These are phyloP conservation scores for Molossus molossus DNA, from an alignment of 2,797 vertebrate species.

Conservation along the genomic window DNA sequence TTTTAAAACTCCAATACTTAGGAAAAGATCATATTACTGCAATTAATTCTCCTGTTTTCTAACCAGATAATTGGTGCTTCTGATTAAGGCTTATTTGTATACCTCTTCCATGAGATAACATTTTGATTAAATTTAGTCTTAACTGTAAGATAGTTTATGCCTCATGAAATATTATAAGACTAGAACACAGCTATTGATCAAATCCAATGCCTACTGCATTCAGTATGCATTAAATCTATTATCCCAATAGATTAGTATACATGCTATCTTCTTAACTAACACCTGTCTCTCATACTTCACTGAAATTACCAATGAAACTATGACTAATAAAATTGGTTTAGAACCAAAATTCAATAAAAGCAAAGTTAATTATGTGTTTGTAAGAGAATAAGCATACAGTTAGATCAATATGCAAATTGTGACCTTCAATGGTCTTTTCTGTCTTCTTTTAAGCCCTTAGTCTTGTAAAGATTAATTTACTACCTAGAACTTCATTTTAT, in stretches of 20 bases:
- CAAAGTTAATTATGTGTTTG: constrained; percentile 93
- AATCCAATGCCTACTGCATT: constrained; percentile 61
- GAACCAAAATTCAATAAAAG: constrained; percentile 92
- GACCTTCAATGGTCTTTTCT: constrained; percentile 93
- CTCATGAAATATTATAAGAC: constrained; percentile 60
- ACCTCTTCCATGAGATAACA: neutral
- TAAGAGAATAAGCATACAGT: constrained; percentile 91
- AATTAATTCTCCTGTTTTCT: constrained; percentile 60
- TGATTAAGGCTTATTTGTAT: constrained; percentile 43
- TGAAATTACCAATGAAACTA: constrained; percentile 88
- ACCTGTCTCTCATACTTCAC: constrained; percentile 86
- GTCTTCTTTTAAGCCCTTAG: constrained; percentile 91
- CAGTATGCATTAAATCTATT: constrained; percentile 72
- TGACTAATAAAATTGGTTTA: constrained; percentile 91
- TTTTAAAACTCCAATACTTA: constrained; percentile 22
- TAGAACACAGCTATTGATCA: constrained; percentile 61
- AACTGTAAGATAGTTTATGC: constrained; percentile 60
- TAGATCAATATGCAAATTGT: constrained; percentile 93
- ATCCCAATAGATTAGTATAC: constrained; percentile 75
- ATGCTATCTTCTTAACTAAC: constrained; percentile 80
- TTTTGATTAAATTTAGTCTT: constrained; percentile 65
- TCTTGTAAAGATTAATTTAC: constrained; percentile 91
- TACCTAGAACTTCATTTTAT: constrained; percentile 88
- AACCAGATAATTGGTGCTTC: constrained; percentile 30
- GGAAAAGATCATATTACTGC: constrained; percentile 1